Percentiles rank a stretch among this genome's conserved stretches.
Conservation (phyloP, 2,113 vertebrate species). For the Acanthochromis polyacanthus region DNA sequence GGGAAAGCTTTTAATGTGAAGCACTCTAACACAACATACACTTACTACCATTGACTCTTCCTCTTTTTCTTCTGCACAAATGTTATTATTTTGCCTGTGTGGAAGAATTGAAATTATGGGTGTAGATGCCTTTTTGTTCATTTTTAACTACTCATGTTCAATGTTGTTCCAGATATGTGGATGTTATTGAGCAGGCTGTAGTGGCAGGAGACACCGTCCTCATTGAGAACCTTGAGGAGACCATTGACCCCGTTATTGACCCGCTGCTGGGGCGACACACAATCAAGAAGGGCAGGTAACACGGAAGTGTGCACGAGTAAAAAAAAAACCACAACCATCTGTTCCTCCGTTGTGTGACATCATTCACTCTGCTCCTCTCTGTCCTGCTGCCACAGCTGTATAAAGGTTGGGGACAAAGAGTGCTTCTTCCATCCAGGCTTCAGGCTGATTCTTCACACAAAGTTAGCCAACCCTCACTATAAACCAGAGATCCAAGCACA, state of each 20-base stretch:
- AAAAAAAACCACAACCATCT: neutral
- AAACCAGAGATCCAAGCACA: conserved; percentile 85
- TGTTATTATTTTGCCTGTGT: neutral
- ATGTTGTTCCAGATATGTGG: conserved; percentile 76
- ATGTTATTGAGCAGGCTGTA: conserved; percentile 84
- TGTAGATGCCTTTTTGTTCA: neutral
- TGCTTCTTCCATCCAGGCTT: conserved; percentile 82
- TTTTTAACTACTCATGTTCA: neutral
- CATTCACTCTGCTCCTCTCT: neutral
- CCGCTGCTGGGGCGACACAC: conserved; percentile 82
- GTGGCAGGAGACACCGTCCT: conserved; percentile 83
- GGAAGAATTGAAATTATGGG: neutral
- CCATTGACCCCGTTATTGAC: conserved; percentile 83
- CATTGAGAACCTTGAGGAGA: conserved; percentile 87
- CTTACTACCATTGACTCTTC: neutral
- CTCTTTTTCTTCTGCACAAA: neutral
- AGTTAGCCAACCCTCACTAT: conserved; percentile 84
- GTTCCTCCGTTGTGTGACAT: neutral
- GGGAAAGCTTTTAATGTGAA: neutral
- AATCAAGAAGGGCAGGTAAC: conserved; percentile 87
- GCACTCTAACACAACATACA: neutral
- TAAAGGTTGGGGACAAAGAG: conserved; percentile 87
- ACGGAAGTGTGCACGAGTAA: neutral
- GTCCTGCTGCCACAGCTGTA: conserved; percentile 73
- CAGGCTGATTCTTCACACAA: conserved; percentile 84